These are phyloP conservation scores for Cyprinodon diabolis DNA, from an alignment of 2,797 vertebrate species.

Conservation along the genomic window DNA sequence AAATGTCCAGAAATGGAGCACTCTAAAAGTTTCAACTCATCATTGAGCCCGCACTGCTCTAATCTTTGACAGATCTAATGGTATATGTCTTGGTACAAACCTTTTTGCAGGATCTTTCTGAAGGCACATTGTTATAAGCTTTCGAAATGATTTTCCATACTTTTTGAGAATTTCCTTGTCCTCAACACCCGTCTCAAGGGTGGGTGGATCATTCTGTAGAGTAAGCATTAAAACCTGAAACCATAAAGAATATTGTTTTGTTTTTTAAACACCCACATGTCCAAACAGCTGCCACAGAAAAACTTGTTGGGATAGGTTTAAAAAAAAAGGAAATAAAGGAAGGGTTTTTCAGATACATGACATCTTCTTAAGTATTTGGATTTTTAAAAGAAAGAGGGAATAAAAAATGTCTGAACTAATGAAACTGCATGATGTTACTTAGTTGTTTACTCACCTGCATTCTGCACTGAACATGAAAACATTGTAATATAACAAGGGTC, in stretches of 20 bases:
- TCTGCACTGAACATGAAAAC: not conserved
- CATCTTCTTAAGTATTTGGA: slow-evolving; percentile 1
- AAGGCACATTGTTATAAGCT: slow-evolving; percentile 96
- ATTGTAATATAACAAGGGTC: not conserved
- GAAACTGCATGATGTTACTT: not conserved
- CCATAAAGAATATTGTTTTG: slow-evolving; percentile 35
- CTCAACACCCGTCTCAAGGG: slow-evolving; percentile 93
- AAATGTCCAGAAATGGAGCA: not conserved
- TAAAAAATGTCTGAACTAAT: not conserved
- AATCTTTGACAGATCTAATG: slow-evolving; percentile 4
- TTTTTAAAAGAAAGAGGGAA: not conserved
- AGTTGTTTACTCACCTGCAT: not conserved
- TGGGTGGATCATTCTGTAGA: slow-evolving; percentile 95
- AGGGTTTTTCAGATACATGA: slow-evolving; percentile 7
- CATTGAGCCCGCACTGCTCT: slow-evolving; percentile 23
- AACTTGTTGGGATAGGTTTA: slow-evolving; percentile 18
- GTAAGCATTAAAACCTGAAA: slow-evolving; percentile 96
- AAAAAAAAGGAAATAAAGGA: slow-evolving; percentile 21
- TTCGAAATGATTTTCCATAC: slow-evolving; percentile 97
- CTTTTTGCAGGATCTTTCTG: slow-evolving; percentile 98
- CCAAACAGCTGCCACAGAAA: slow-evolving; percentile 16
- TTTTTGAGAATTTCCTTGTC: slow-evolving; percentile 97
- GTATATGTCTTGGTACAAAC: slow-evolving; percentile 71
- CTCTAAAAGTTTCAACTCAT: slow-evolving; percentile 31
- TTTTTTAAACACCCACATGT: not conserved